These are phyloP conservation scores for Chascanopsetta lugubris DNA, from an alignment of 2,113 vertebrate species.

Conservation along the genomic window DNA sequence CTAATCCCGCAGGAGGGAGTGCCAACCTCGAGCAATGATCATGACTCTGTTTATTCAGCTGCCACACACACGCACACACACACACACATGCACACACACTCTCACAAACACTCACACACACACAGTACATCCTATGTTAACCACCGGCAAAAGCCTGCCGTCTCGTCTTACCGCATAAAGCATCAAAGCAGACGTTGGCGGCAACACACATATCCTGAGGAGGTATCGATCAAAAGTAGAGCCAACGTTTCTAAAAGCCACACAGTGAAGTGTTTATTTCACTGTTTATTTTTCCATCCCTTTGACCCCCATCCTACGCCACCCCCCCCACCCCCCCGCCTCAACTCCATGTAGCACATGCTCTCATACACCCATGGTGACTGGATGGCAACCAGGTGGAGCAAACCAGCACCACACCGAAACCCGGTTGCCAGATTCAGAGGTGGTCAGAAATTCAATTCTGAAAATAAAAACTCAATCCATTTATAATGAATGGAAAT, in stretches of 20 bases:
- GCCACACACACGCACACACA: constrained; percentile 51
- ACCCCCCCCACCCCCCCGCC: too few relatives aligned
- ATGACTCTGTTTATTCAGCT: constrained; percentile 82
- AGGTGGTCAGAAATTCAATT: constrained; percentile 46
- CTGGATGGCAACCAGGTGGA: constrained; percentile 34
- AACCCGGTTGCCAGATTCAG: constrained; percentile 36
- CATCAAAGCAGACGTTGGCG: constrained; percentile 39
- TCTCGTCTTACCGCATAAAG: constrained; percentile 28
- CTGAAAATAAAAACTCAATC: constrained; percentile 41
- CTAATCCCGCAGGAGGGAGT: constrained; percentile 65
- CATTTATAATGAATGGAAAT: constrained; percentile 44
- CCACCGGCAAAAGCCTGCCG: constrained; percentile 46
- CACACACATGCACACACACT: constrained; percentile 12
- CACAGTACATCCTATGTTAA: constrained; percentile 20
- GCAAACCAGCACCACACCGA: constrained; percentile 27
- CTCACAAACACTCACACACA: constrained; percentile 15
- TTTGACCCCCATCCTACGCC: constrained; percentile 18
- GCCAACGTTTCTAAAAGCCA: constrained; percentile 31
- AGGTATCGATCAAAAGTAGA: constrained; percentile 15
- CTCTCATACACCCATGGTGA: not conserved
- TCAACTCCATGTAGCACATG: not conserved
- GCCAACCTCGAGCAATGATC: constrained; percentile 60
- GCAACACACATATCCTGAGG: constrained; percentile 19
- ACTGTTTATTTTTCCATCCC: not conserved
- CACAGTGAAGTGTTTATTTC: constrained; percentile 6